Evolutionary conservation across 2,888 invertebrate genomes (phyloP).

Genomic region (Eupithecia subfuscata): DNA sequence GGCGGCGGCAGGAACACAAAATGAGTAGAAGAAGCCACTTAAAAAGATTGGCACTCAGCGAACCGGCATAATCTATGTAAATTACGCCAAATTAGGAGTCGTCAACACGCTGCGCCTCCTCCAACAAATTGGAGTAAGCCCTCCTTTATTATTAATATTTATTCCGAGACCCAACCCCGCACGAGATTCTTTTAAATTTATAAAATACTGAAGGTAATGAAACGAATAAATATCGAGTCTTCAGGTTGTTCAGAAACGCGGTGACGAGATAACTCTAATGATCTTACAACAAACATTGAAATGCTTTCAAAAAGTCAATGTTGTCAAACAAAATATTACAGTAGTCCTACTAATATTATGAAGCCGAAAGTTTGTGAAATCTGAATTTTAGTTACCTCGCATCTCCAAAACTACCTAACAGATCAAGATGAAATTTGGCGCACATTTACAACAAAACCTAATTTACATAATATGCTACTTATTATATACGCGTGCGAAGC

Average conservation of each 20-base stretch:
- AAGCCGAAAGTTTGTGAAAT: no score
- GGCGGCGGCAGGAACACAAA: constrained; percentile 75
- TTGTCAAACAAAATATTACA: no score
- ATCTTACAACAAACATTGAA: not conserved
- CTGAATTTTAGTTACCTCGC: no score
- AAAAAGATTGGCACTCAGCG: constrained; percentile 84
- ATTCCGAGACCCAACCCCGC: constrained; percentile 70
- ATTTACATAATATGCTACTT: no score
- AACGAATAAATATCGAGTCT: constrained; percentile 67
- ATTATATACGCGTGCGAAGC: no score
- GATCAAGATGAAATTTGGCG: no score
- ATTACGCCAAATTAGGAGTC: constrained; percentile 83
- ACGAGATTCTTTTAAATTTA: constrained; percentile 63
- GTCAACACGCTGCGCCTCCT: constrained; percentile 78
- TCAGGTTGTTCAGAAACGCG: not conserved
- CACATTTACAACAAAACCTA: no score
- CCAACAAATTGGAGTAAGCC: constrained; percentile 80
- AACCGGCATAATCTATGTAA: constrained; percentile 83
- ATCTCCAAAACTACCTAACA: no score
- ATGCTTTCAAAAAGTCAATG: not conserved
- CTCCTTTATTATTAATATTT: constrained; percentile 84
- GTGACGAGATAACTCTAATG: constrained; percentile 10
- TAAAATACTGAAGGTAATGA: constrained; percentile 69
- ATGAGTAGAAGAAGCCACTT: constrained; percentile 82
- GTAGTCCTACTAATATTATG: no score